Base-by-base conservation (phyloP, 1,140 invertebrate genomes). In the Lordiphosa collinella region DNA sequence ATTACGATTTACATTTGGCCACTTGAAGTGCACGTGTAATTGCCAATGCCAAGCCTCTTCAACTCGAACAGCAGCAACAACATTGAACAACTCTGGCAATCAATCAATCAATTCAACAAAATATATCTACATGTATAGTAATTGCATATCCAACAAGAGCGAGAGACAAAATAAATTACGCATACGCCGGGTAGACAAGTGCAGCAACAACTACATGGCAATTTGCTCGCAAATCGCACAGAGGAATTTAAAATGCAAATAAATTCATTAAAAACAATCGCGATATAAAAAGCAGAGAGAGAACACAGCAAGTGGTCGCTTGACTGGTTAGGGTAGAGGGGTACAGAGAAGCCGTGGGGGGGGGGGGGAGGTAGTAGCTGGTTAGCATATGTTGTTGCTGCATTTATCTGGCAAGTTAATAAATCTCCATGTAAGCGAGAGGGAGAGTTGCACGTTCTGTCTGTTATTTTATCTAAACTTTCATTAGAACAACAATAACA, bases 381-480 rank as follows among this genome's bases (percentile, higher is more conserved):
- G 55, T 63, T 12, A 29, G 53, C 60, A 63, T 60, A 49, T 29
- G 25, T 29, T 18, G 41, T 22, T 57, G 47, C 11, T 16, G 62
- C 47, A 52, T 58, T 72, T 72, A 72, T 72, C 50, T 37, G 37
- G 36, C 54, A 61, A 72, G 73, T 79, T 59, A 69, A 60, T 68
- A 73, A 69, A 73, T 68, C 59, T 43, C 47, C 37, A 29, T 35
- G 31, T 18, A 13, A 43, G 18, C 3, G 38, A 55, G 38, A 54
- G 67, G 38, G 50, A 25, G 29, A 62, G 35, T 41, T 43, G 31
- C 14, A 56, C 41, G 29, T 38, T 57, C 43, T 62, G 62, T 46
- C 61, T 78, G 56, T 53, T 68, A 68, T 78, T 78, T 73, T 79
- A 78, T 78, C 68, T 79, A 69, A 29, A 78, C 74, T 79, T 78